phyloP scores from a whole-genome alignment of 1,140 invertebrate genomes.

The Drosophila funebris region DNA sequence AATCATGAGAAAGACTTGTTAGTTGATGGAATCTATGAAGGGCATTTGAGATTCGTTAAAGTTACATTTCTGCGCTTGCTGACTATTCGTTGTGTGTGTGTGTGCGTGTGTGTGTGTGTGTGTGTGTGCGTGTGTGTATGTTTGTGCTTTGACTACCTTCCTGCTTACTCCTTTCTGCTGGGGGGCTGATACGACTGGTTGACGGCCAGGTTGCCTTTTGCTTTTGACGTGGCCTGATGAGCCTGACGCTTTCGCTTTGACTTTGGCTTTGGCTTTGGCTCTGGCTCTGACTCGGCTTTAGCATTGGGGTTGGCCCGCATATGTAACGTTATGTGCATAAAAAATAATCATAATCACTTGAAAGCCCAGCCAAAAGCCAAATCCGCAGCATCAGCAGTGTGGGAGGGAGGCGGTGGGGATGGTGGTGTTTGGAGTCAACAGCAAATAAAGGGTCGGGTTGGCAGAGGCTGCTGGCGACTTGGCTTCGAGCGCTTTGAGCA shows the following conservation, averaged over 20 bases:
- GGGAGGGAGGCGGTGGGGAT: background rate
- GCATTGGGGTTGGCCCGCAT: conserved; percentile 43
- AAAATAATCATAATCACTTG: conserved; percentile 81
- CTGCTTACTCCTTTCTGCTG: conserved; percentile 5
- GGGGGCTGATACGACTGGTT: conserved; percentile 12
- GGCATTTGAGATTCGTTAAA: conserved; percentile 15
- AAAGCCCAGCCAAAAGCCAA: conserved; percentile 56
- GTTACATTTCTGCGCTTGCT: too few relatives aligned
- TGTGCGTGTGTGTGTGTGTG: too few relatives aligned
- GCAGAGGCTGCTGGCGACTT: background rate
- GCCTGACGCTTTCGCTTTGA: conserved; percentile 34
- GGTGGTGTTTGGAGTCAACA: too few relatives aligned
- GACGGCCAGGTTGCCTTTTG: conserved; percentile 41
- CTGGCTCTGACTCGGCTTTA: conserved; percentile 1
- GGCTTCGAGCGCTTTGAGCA: conserved; percentile 40
- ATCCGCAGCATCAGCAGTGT: background rate
- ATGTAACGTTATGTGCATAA: conserved; percentile 76
- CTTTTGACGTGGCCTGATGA: conserved; percentile 64
- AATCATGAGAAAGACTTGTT: too few relatives aligned
- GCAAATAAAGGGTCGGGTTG: conserved; percentile 41
- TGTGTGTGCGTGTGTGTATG: background rate
- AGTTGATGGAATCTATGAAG: background rate
- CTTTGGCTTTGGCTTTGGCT: conserved; percentile 23
- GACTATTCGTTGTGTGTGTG: too few relatives aligned
- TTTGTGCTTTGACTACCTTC: background rate